phyloP scores from a whole-genome alignment of 2,888 invertebrate species.

The Apotomis betuletana region DNA sequence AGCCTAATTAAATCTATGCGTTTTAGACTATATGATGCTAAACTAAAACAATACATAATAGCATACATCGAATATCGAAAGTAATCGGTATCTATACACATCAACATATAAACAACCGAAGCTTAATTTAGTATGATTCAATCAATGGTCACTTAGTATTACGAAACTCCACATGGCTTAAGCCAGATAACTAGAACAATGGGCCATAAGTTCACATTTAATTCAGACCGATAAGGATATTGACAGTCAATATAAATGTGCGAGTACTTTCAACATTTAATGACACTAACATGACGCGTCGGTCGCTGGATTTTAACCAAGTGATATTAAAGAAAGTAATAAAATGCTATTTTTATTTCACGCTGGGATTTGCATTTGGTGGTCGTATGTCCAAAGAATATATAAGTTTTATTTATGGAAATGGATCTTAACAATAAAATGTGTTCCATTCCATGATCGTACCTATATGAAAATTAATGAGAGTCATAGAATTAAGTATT shows the following conservation, averaged over 20 bases:
- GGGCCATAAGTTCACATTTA: conserved; percentile 22
- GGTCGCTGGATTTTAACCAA: neutral
- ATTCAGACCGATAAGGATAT: conserved; percentile 14
- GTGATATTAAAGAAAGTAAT: neutral
- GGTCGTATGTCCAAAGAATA: no score
- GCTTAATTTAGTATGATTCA: neutral
- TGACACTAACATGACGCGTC: neutral
- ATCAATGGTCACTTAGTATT: conserved; percentile 7
- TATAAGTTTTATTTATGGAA: no score
- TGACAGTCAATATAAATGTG: neutral
- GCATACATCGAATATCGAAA: no score
- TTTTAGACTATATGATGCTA: no score
- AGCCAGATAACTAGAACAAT: conserved; percentile 31
- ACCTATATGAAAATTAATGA: no score
- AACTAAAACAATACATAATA: no score
- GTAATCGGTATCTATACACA: no score
- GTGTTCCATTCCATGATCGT: no score
- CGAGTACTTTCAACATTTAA: neutral
- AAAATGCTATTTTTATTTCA: neutral
- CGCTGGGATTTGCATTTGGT: no score
- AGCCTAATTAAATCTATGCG: no score
- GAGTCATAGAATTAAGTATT: no score
- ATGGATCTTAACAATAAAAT: no score
- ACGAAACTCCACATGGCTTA: conserved; percentile 5
- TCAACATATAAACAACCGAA: neutral